Base-by-base conservation (phyloP, 2,113 vertebrate genomes). In the Oryzias celebensis region DNA sequence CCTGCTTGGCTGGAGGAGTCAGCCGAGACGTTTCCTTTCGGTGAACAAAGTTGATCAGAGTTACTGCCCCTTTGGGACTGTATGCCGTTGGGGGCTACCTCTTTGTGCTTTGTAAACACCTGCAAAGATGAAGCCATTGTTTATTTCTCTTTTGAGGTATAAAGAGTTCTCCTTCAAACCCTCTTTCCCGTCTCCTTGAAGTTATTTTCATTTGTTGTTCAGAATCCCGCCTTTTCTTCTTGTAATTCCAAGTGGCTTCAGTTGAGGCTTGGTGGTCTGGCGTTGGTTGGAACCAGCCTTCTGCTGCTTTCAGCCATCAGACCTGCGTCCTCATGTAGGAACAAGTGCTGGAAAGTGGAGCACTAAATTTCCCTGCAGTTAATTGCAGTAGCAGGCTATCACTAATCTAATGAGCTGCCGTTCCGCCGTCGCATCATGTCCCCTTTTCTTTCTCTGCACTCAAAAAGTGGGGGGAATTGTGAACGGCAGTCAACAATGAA, bases 341-440 rank as follows among this genome's bases (percentile, higher is more conserved):
- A 77, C 77, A 72, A 89, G 88, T 86, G 84, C 87, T 87, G 75
- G 69, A 90, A 92, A 92, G 80, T 90, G 17, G 86, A 90, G 83
- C 81, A 73, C 81, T 45, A 82, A 80, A 83, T 84, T 64, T 66
- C 74, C 81, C 66, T 71, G 65, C 68, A 61, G 68, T 87, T 91
- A 92, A 93, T 93, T 90, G 86, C 83, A 87, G 87, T 89, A 90
- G 89, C 90, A 90, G 86, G 83, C 87, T 88, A 90, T 89, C 89
- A 85, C 92, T 91, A 89, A 86, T 92, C 89, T 92, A 91, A 83
- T 91, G 92, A 94, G 90, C 64, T 63, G 78, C 88, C 58, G 68
- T 88, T 87, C 84, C 73, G 62, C 65, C 73, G 86, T 84, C 85
- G 78, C 71, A 63, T 65, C 73, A 68, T 78, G 3, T 80, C 85